Evolutionary conservation across 2,113 vertebrate species (phyloP).

Genomic region (Clarias magur): DNA sequence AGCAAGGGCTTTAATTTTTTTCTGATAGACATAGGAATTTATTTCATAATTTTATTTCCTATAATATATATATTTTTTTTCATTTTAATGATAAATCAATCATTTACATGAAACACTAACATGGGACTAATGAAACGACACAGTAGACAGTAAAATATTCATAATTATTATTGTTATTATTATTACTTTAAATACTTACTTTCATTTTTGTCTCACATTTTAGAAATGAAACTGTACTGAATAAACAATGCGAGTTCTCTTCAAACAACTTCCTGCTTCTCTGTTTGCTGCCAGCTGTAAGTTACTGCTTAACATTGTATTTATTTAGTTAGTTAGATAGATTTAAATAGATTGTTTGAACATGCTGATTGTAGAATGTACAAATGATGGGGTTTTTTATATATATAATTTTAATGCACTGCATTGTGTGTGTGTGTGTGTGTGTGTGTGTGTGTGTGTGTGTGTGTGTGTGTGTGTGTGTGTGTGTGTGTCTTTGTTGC

Average conservation of each 20-base stretch:
- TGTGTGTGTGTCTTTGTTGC: background rate
- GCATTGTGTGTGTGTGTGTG: background rate
- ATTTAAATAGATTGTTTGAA: background rate
- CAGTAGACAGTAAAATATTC: background rate
- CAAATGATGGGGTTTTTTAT: background rate
- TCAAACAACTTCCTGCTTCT: background rate
- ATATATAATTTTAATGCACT: background rate
- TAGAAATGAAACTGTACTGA: background rate
- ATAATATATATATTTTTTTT: background rate
- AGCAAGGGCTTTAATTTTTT: background rate
- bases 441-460: fast-evolving
- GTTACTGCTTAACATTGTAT: background rate
- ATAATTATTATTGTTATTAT: too few relatives aligned
- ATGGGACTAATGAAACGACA: background rate
- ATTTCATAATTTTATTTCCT: background rate
- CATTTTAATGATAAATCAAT: too few relatives aligned
- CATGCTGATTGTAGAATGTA: background rate
- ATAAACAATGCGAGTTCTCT: background rate
- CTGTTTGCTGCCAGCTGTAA: background rate
- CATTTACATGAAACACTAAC: background rate
- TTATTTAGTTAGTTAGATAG: too few relatives aligned
- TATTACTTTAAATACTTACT: background rate
- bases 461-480: fast-evolving
- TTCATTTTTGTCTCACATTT: background rate
- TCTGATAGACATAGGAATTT: background rate